Evolutionary conservation across 2,888 invertebrate genomes (phyloP).

Genomic region (Abrostola triplasia): DNA sequence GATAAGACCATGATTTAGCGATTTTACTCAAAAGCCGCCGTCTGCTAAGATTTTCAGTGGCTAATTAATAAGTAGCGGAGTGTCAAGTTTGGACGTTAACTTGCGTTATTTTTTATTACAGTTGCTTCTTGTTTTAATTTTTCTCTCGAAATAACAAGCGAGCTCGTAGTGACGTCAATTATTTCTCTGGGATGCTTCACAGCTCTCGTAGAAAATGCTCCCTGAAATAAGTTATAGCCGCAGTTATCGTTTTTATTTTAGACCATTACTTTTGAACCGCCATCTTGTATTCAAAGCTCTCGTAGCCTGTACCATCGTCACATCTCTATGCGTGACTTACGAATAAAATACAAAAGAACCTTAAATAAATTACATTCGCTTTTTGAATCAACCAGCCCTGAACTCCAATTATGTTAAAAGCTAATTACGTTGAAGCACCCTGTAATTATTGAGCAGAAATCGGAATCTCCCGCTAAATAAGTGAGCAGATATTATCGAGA

Average conservation of each 20-base stretch:
- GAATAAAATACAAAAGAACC: slow-evolving; percentile 25
- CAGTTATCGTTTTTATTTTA: slow-evolving; percentile 10
- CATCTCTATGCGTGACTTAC: slow-evolving; percentile 55
- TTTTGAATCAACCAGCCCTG: slow-evolving; percentile 37
- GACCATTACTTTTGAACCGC: slow-evolving; percentile 3
- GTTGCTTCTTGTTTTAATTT: slow-evolving; percentile 9
- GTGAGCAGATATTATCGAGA: slow-evolving; percentile 20
- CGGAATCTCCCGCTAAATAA: slow-evolving; percentile 28
- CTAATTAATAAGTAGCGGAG: slow-evolving; percentile 76
- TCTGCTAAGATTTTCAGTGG: slow-evolving; percentile 69
- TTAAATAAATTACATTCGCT: slow-evolving; percentile 32
- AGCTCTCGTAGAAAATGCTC: slow-evolving; percentile 22
- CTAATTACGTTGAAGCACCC: slow-evolving; percentile 53
- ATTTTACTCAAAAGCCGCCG: slow-evolving; percentile 51
- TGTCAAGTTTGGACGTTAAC: slow-evolving; percentile 59
- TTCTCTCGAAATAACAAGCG: slow-evolving; percentile 6
- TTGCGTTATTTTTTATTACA: slow-evolving; percentile 35
- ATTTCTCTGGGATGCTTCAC: slow-evolving; percentile 16
- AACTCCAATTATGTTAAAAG: slow-evolving; percentile 54
- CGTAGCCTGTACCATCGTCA: slow-evolving; percentile 61
- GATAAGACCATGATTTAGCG: slow-evolving; percentile 59
- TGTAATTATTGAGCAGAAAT: slow-evolving; percentile 52
- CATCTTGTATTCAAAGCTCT: not conserved
- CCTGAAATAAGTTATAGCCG: slow-evolving; percentile 13
- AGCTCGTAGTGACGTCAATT: slow-evolving; percentile 12